Percentiles rank a stretch among this genome's conserved stretches.
Conservation (phyloP, 2,113 vertebrate genomes). For the Tenebrosternarchus preto region DNA sequence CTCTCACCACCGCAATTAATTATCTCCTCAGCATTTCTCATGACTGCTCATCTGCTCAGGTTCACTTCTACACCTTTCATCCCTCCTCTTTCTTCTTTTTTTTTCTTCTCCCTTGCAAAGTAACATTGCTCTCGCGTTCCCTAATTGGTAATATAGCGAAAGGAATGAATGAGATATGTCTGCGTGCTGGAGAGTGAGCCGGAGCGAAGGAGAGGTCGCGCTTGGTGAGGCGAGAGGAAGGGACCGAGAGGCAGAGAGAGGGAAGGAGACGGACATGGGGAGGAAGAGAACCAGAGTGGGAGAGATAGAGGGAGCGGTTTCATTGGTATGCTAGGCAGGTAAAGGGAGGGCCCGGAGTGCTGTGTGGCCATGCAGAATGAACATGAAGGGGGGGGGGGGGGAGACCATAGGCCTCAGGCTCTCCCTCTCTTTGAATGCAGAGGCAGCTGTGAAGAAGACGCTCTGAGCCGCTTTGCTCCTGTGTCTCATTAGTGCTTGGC, state of each 20-base stretch:
- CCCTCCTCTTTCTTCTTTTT: background rate
- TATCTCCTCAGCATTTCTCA: conserved; percentile 22
- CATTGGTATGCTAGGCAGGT: conserved; percentile 46
- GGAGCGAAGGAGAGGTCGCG: background rate
- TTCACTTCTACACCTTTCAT: background rate
- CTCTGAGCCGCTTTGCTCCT: conserved; percentile 42
- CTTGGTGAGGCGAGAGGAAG: background rate
- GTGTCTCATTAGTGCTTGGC: conserved; percentile 44
- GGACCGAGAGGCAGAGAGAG: background rate
- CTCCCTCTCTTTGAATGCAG: conserved; percentile 43
- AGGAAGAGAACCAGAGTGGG: background rate
- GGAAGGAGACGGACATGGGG: background rate
- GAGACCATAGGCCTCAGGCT: conserved; percentile 15
- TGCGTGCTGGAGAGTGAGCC: background rate
- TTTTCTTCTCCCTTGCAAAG: background rate
- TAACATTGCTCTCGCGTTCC: background rate
- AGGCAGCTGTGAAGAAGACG: conserved; percentile 8
- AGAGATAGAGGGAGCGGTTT: conserved; percentile 8
- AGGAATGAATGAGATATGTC: background rate
- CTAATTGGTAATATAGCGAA: background rate
- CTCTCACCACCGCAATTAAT: conserved; percentile 26
- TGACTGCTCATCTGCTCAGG: background rate
- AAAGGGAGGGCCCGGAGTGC: conserved; percentile 31
- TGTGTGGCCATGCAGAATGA: conserved; percentile 51
- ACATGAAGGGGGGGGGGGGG: conserved; percentile 39